Evolutionary conservation across 2,888 invertebrate genomes (phyloP).

Genomic region (Microplitis deprimator): DNA sequence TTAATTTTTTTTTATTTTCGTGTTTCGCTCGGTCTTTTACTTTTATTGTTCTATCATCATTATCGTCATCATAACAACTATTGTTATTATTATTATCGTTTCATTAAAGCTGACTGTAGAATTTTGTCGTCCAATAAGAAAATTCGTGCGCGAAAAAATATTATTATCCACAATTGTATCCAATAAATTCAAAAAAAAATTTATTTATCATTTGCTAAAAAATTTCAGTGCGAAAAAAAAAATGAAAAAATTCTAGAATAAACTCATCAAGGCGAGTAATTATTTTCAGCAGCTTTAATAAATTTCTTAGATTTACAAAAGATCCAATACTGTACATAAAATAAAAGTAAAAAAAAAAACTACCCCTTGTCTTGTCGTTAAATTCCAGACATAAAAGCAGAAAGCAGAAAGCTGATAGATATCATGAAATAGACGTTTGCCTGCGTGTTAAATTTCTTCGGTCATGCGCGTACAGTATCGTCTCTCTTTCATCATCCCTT

Average conservation of each 20-base stretch:
- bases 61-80: neutral
- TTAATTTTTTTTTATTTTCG: neutral
- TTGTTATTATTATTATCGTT: neutral
- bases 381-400: constrained; percentile 1
- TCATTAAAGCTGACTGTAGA: neutral
- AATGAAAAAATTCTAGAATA: neutral
- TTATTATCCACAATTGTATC: too few species aligned
- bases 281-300: neutral
- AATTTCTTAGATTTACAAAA: constrained; percentile 1
- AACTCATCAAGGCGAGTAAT: neutral
- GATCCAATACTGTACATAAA: neutral
- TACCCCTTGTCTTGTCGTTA: neutral
- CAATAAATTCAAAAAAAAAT: too few species aligned
- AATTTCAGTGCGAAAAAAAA: neutral
- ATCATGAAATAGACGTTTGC: constrained; percentile 2
- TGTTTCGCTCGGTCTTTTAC: neutral
- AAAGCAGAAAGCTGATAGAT: neutral
- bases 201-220: too few species aligned
- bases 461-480: neutral
- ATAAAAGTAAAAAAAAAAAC: neutral
- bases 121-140: neutral
- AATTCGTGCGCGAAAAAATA: neutral
- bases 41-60: neutral
- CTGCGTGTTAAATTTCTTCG: constrained; percentile 3
- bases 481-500: neutral